Evolutionary conservation across 1,140 invertebrate species (phyloP), one percentile per base, ranked within the genome.

Genomic region (Drosophila funebris): DNA sequence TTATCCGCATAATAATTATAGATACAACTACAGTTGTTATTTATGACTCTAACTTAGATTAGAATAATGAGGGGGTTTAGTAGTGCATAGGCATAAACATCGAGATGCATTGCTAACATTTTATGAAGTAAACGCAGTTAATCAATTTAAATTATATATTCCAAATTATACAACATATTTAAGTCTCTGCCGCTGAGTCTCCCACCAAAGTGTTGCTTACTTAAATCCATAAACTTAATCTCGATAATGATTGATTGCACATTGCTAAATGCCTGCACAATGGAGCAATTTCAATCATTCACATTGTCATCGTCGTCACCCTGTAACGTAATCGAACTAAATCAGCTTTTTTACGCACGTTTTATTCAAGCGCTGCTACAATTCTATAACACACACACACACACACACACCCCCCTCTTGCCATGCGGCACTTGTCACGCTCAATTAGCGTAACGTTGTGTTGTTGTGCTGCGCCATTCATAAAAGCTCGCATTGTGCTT

Each of bases 291-390:
- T 54, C 76, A 29, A 44, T 20, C 61, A 48, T 44, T 22, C n/a
- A 24, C 61, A 54, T 16, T 16, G 46, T 50, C 18, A 37, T 31
- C 22, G 18, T 27, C 36, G 56, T 56, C 24, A 85, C 82, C 82
- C 81, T 85, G 78, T 87, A 48, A 50, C 9, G 16, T 52, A 71
- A 73, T 58, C 56, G 50, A 60, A 41, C 58, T 29, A 33, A 58
- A 53, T 41, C 36, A 76, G 76, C 73, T 79, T 85, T 79, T 85
- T 80, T 74, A 80, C 76, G 73, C 69, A 68, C 62, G 66, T 50
- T 78, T 56, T 62, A 68, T 64, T 77, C 61, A 56, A 24, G 43
- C 73, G 9, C 53, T 29, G 24, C 22, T 29, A 31, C 24, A n/a
- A 3, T 52, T 33, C n/a, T n/a, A 4, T 14, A 3, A 14, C 9